Evolutionary conservation across 2,888 invertebrate species (phyloP).

Genomic region (Mesorhabditis spiculigera): DNA sequence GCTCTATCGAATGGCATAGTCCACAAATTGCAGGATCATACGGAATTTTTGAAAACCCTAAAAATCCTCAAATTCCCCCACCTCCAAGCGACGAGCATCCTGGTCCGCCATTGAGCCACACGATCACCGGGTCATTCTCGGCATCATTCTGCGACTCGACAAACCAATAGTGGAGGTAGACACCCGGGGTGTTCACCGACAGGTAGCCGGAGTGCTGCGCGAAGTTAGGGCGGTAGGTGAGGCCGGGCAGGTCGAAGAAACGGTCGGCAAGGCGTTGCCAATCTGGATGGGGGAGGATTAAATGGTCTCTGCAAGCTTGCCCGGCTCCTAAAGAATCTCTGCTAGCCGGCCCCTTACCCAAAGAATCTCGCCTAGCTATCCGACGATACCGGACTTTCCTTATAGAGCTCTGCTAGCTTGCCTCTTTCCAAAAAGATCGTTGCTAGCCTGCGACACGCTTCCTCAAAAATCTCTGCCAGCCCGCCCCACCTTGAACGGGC

Average conservation of each 20-base stretch:
- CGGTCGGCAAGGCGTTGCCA: slow-evolving; percentile 32
- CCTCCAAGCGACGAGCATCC: slow-evolving; percentile 42
- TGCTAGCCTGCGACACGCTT: no score
- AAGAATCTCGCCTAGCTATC: neutral
- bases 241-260: slow-evolving; percentile 45
- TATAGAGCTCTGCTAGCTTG: no score
- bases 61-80: neutral
- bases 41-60: no score
- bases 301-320: no score
- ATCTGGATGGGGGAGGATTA: neutral
- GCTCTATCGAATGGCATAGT: no score
- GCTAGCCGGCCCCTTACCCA: neutral
- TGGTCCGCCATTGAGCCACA: slow-evolving; percentile 47
- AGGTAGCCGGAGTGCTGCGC: slow-evolving; percentile 60
- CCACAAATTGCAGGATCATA: no score
- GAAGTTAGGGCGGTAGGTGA: slow-evolving; percentile 54
- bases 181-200: slow-evolving; percentile 33
- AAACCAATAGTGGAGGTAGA: slow-evolving; percentile 62
- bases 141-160: slow-evolving; percentile 59
- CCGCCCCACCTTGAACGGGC: neutral
- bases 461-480: no score
- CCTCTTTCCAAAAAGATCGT: no score
- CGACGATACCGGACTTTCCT: neutral
- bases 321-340: neutral
- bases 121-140: slow-evolving; percentile 58